Evolutionary conservation across 2,888 invertebrate genomes (phyloP), one percentile per base, ranked within the genome.

Genomic region (Crossocerus cetratus): DNA sequence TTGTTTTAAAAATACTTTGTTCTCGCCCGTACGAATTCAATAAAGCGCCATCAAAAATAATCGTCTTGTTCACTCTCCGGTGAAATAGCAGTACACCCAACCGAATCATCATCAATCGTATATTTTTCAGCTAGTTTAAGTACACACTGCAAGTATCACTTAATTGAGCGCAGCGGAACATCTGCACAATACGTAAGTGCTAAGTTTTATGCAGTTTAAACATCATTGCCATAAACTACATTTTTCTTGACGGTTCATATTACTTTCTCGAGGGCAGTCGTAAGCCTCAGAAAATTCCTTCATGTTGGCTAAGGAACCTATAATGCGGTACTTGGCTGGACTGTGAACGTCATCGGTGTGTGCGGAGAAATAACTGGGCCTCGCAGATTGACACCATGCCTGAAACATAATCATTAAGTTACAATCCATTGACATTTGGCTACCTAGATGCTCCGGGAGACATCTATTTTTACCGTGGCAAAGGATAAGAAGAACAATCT

Each of bases 1-100:
- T 90, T 90, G 90, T 90, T 89, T 88, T 90, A 89, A 87, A 89
- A 90, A 89, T 90, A 89, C 89, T 88, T 88, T 76, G 77, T 79
- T 82, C 73, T 58, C 69, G 43, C 56, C 61, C 56, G 44, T 73
- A 77, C 59, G 66, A 76, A 66, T 75, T 72, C 67, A 80, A 80
- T 80, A 80, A 79, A 77, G 56, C 56, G 62, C 65, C 60, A 57
- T 77, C 67, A 44, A 44, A 49, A 32, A 32, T 32, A 32, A 32
- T 32, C 49, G 1, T n/a, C 1, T 18, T 18, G 49, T 16, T 0
- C 14, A n/a, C 13, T 16, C 5, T 55, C 55, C 4, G 55, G 55
- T 32, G 32, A 32, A 32, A 32, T 32, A 32, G 11, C 32, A 32
- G 32, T 32, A 32, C n/a, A n/a, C 55, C n/a, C 22, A 8, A 22